Base-by-base conservation (phyloP, 2,888 invertebrate genomes). In the Harpalus rubripes region DNA sequence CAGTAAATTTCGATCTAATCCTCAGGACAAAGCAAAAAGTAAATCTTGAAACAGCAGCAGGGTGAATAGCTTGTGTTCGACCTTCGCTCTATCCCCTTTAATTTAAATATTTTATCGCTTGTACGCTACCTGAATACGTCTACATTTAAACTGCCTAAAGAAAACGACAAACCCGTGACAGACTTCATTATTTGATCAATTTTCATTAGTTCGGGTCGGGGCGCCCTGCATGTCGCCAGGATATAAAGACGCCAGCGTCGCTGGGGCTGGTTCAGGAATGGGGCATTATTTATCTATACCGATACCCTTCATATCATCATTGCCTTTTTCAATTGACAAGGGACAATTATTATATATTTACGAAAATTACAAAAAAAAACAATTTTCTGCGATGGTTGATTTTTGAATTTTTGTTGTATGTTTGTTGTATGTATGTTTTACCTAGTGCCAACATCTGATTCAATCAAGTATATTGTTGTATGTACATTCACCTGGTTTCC, bases 141-240 rank as follows among this genome's bases (percentile, higher is more conserved):
- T 82, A 72, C 82, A 80, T 41, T 80, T 80, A 80, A 58, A 82
- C 32, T 58, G 59, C 74, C 59, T 72, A 74, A 82, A 82, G 82
- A 82, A 82, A 72, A 82, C 58, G 82, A 74, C 74, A 82, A 82
- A 82, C 74, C 82, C 74, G 74, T 82, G 82, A 82, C 82, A 82
- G 74, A 56, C 61, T 74, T 84, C 76, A 84, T 84, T 84, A 84
- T 84, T 84, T 78, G 78, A 84, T 84, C 84, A 84, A 84, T 78
- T 84, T 84, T 84, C 84, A 84, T 84, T 84, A 84, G 59, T 59
- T 72, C 32, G 56, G 41, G 58, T 78, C 56, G 58, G 22, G 44
- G 10, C 16, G 44, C 18, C 44, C 72, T 74, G 41, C 72, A 74
- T 74, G 72, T 74, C 72, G 7, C 10, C 44, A 7, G n/a, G 72